phyloP scores from a whole-genome alignment of 2,113 vertebrate genomes.

The Chloropsis hardwickii region DNA sequence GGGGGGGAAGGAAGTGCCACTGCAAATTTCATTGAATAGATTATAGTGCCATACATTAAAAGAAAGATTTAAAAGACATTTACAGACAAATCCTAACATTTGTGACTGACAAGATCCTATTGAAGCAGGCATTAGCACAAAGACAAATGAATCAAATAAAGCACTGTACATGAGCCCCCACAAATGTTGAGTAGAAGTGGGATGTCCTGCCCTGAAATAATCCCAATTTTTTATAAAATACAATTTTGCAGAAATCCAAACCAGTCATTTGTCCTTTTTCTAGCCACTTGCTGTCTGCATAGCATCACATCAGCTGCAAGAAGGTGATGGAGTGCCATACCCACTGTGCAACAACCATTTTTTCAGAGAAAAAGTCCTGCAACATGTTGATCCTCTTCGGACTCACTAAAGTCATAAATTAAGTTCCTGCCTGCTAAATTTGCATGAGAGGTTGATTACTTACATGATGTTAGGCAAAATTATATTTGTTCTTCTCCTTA shows the following conservation, averaged over 20 bases:
- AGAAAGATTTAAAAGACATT: neutral
- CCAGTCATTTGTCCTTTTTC: neutral
- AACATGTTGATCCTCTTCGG: neutral
- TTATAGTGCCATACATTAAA: neutral
- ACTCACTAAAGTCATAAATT: neutral
- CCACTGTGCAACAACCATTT: neutral
- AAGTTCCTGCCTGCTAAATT: neutral
- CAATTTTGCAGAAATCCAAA: neutral
- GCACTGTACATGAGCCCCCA: neutral
- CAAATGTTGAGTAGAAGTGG: neutral
- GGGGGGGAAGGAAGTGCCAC: fast-evolving
- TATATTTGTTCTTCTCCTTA: neutral
- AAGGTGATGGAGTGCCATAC: neutral
- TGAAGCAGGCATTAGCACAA: neutral
- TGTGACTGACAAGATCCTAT: neutral
- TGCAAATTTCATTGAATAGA: neutral
- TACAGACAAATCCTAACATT: neutral
- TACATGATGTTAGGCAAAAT: neutral
- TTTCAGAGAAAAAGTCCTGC: neutral
- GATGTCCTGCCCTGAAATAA: neutral
- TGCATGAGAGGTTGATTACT: neutral
- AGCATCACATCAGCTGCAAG: neutral
- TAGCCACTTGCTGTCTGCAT: neutral
- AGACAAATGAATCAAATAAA: neutral
- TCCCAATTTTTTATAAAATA: neutral